A percentile compares a stretch with the other conserved stretches of the same genome.
Evolutionary conservation across 2,888 invertebrate genomes (phyloP).

Genomic region (Andrena hattorfiana): DNA sequence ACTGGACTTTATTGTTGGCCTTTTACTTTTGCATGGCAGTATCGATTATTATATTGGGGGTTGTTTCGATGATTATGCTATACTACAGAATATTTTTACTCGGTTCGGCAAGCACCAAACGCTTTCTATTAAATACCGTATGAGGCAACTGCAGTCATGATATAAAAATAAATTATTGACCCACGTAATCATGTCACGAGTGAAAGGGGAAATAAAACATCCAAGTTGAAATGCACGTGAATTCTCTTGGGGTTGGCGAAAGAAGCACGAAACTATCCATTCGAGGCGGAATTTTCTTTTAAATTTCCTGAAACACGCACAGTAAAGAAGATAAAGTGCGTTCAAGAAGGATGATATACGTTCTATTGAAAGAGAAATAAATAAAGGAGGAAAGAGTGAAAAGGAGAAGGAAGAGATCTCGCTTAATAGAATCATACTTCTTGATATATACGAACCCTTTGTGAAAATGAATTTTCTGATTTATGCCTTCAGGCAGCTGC

Average conservation of each 20-base stretch:
- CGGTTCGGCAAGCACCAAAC: neutral
- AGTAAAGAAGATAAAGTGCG: slow-evolving; percentile 4
- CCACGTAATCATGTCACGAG: neutral
- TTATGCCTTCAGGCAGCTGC: neutral
- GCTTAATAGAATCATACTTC: slow-evolving; percentile 6
- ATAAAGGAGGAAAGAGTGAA: neutral
- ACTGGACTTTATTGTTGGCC: too few species aligned
- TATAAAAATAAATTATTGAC: neutral
- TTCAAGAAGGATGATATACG: neutral
- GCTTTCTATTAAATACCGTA: neutral
- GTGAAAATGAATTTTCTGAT: neutral
- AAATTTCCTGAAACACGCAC: neutral
- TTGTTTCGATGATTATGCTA: too few species aligned
- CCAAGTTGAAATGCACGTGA: neutral
- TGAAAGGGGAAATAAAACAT: neutral
- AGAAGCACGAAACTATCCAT: neutral
- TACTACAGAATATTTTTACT: neutral
- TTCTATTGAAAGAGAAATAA: slow-evolving; percentile 4
- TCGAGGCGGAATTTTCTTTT: neutral
- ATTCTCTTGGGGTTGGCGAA: neutral
- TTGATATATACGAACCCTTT: neutral
- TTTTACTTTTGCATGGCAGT: too few species aligned
- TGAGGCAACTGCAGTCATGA: neutral
- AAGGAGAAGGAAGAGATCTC: neutral
- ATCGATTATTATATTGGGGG: too few species aligned